Evolutionary conservation across 1,140 invertebrate species (phyloP).

Genomic region (Plutomurus gul): DNA sequence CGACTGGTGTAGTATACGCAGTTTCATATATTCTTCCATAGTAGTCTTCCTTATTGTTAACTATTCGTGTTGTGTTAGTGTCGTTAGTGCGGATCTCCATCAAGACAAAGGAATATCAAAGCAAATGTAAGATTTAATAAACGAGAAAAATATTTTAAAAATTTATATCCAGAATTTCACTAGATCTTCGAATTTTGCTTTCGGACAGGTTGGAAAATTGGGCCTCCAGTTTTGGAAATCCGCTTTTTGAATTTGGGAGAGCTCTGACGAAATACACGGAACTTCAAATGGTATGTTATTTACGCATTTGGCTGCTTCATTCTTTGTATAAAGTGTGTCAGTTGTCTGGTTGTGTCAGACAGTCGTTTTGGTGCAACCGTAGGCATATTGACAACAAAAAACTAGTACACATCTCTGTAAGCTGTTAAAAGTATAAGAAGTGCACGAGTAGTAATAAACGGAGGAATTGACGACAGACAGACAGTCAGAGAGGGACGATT

Average conservation of each 20-base stretch:
- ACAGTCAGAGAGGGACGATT: too few species aligned
- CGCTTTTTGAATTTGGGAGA: slow-evolving; percentile 83
- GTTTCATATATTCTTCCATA: not conserved
- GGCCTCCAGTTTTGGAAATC: slow-evolving; percentile 85
- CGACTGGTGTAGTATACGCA: not conserved
- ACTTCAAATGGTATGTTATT: slow-evolving; percentile 42
- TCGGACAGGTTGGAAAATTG: slow-evolving; percentile 85
- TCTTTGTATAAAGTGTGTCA: not conserved
- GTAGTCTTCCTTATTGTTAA: not conserved
- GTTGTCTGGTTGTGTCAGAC: not conserved
- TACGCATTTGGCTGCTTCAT: not conserved
- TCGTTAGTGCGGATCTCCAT: slow-evolving; percentile 57
- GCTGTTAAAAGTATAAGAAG: too few species aligned
- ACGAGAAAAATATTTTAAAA: not conserved
- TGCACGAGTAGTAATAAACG: too few species aligned
- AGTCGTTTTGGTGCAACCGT: too few species aligned
- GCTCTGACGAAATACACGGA: slow-evolving; percentile 71
- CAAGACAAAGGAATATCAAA: slow-evolving; percentile 36
- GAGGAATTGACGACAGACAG: too few species aligned
- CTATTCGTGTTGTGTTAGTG: slow-evolving; percentile 52
- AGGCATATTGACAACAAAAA: too few species aligned
- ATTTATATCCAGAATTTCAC: not conserved
- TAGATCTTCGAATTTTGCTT: not conserved
- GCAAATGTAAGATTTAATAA: slow-evolving; percentile 22
- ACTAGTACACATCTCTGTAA: too few species aligned